Conservation (phyloP, 2,113 vertebrate species). For the Mugil cephalus region DNA sequence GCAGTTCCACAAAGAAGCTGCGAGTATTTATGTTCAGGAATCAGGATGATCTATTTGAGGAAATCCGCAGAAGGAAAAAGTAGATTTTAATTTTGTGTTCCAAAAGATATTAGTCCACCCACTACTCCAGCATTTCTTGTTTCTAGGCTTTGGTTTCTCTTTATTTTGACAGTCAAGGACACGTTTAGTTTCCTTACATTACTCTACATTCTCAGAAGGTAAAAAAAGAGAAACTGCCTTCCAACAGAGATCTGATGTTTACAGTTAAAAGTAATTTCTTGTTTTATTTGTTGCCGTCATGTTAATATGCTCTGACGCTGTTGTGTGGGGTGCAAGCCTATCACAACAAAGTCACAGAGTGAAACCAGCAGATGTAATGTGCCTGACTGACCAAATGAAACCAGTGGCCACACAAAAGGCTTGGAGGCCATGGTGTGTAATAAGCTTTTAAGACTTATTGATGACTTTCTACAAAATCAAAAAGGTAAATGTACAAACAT, state of each 20-base stretch:
- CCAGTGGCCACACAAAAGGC: conserved; percentile 25
- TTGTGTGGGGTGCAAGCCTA: conserved; percentile 10
- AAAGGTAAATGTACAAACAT: too few species aligned
- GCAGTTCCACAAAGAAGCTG: too few species aligned
- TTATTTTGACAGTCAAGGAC: conserved; percentile 8
- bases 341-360: conserved; percentile 30
- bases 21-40: too few species aligned
- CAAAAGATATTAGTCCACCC: background rate
- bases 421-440: background rate
- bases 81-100: background rate
- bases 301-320: background rate
- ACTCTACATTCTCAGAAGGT: background rate
- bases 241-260: background rate
- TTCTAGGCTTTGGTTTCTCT: background rate
- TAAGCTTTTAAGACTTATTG: too few species aligned
- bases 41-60: too few species aligned
- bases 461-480: too few species aligned
- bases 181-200: background rate
- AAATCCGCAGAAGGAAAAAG: too few species aligned
- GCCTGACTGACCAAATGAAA: conserved; percentile 31
- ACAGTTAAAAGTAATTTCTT: conserved; percentile 1
- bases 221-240: background rate
- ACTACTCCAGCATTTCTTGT: background rate
- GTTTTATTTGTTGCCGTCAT: conserved; percentile 22
- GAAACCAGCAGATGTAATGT: conserved; percentile 9